Evolutionary conservation across 2,888 invertebrate genomes (phyloP), one percentile per base, ranked within the genome.

Genomic region (Rotaria sp.): DNA sequence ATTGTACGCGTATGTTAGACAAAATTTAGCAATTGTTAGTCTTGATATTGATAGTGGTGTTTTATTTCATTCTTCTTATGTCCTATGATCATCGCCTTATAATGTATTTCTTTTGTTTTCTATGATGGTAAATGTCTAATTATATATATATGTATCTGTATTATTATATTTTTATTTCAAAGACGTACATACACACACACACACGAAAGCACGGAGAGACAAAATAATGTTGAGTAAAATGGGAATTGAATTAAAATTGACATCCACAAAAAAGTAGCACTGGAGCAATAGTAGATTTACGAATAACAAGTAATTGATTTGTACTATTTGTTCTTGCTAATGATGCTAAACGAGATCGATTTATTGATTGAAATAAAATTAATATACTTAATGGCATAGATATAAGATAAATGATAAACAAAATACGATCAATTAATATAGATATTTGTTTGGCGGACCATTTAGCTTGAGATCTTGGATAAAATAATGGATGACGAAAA

Each of bases 321-420:
- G 80, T 41, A 7, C 45, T 18, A 35, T 35, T 67, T 21, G 67
- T 67, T 67, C 38, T 67, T 30, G 30, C 18, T 38, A 67, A n/a
- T 80, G 80, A 41, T 26, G 24, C 41, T 45, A 45, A 45, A n/a
- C 80, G 41, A 13, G 80, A 24, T 45, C n/a, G 45, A 45, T 80
- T 18, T 26, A 15, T 15, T 45, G 41, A 45, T 45, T 45, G 24
- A n/a, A 80, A 80, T 80, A 80, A 26, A 80, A 80, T 2, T 26
- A 41, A 18, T 30, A 35, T 8, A 45, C 45, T 80, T 45, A 80
- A 80, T 80, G 80, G n/a, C 45, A 80, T 26, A 4, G 45, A 26
- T 13, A 80, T 45, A 26, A 80, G 26, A 80, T 80, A 80, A n/a
- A 80, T 80, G 4, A 80, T 80, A 45, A 80, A 80, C 10, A 80